A percentile compares a stretch with the other conserved stretches of the same genome.
phyloP scores from a whole-genome alignment of 1,140 invertebrate genomes.

The Melanaphis sacchari region DNA sequence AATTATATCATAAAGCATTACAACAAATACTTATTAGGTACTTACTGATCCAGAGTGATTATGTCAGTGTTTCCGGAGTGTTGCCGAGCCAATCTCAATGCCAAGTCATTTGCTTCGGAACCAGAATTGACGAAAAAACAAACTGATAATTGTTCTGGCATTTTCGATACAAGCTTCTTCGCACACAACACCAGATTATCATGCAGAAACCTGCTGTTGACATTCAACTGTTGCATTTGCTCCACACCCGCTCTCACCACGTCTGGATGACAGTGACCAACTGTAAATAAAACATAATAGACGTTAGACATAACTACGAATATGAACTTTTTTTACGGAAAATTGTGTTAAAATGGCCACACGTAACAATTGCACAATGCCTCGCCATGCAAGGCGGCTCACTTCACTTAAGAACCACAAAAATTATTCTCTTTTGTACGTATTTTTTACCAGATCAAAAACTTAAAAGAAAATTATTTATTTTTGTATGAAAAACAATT shows the following conservation, averaged over 20 bases:
- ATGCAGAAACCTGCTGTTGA: slow-evolving; percentile 95
- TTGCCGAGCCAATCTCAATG: slow-evolving; percentile 85
- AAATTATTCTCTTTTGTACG: background rate
- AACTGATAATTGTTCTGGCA: slow-evolving; percentile 84
- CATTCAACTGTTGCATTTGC: slow-evolving; percentile 90
- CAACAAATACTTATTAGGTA: slow-evolving; percentile 60
- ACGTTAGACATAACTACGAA: background rate
- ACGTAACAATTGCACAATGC: background rate
- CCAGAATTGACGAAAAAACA: slow-evolving; percentile 98
- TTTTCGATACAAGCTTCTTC: slow-evolving; percentile 79
- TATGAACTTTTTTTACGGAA: background rate
- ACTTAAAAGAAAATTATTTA: background rate
- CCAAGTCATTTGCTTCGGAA: slow-evolving; percentile 99
- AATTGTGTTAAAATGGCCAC: background rate
- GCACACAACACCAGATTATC: slow-evolving; percentile 94
- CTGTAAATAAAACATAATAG: slow-evolving; percentile 67
- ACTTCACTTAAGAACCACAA: background rate
- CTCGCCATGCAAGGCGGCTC: background rate
- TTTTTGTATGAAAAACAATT: background rate
- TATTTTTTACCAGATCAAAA: too few species aligned
- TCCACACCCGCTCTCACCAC: slow-evolving; percentile 87
- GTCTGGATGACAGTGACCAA: slow-evolving; percentile 95
- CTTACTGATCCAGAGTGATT: slow-evolving; percentile 96
- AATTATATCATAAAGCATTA: too few species aligned
- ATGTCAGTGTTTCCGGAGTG: slow-evolving; percentile 90